Conservation (phyloP, 1,140 invertebrate species). For the Ceratitis capitata region DNA sequence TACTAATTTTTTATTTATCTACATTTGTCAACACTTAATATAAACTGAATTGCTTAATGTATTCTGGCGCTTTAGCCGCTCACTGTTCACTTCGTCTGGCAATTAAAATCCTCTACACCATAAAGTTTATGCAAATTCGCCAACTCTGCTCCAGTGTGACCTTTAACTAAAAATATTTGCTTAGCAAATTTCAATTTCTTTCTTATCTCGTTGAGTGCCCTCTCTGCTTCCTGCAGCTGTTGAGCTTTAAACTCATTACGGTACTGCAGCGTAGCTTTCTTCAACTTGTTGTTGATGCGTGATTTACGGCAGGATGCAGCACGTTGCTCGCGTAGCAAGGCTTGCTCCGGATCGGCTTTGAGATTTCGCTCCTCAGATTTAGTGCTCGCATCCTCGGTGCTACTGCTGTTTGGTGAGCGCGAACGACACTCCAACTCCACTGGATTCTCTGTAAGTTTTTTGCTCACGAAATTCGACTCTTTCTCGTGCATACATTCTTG, state of each 20-base stretch:
- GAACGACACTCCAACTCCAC: not conserved
- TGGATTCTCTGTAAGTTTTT: not conserved
- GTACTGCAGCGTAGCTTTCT: not conserved
- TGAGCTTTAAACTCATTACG: not conserved
- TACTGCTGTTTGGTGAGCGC: not conserved
- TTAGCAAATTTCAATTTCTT: no score
- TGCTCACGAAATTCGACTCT: not conserved
- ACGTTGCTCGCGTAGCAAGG: not conserved
- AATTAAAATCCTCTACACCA: no score
- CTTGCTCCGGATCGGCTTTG: not conserved
- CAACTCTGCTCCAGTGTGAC: no score
- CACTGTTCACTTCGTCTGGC: no score
- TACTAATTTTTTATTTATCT: no score
- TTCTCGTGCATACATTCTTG: not conserved
- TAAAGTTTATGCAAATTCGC: no score
- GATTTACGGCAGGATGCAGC: not conserved
- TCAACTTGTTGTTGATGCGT: conserved; percentile 5
- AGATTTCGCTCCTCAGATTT: not conserved
- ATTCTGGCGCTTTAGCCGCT: no score
- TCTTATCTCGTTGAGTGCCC: no score
- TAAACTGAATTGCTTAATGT: no score
- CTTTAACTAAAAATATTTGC: no score
- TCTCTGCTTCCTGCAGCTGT: no score
- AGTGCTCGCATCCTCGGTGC: not conserved
- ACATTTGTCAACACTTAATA: no score